phyloP scores from a whole-genome alignment of 1,140 invertebrate genomes.

The Cyphomyrmex costatus region DNA sequence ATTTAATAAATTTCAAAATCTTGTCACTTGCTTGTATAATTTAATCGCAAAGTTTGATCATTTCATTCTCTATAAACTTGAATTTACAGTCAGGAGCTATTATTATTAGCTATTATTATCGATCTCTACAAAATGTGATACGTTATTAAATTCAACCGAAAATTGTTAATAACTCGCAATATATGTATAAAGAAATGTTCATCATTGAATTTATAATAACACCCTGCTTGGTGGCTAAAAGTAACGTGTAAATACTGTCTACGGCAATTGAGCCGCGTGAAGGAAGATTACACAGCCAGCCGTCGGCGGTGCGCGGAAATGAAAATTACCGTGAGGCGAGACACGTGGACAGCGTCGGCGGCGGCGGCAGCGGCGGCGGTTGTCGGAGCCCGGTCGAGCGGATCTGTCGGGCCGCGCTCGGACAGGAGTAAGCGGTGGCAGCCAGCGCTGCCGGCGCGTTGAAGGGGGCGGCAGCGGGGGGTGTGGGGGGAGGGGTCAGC shows the following conservation, averaged over 20 bases:
- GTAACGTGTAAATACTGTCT: slow-evolving; percentile 52
- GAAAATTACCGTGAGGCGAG: slow-evolving; percentile 85
- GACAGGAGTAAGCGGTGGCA: slow-evolving; percentile 74
- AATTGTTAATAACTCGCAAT: not conserved
- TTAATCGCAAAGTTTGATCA: not conserved
- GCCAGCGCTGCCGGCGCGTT: slow-evolving; percentile 58
- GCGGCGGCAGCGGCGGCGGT: slow-evolving; percentile 76
- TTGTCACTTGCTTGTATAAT: not conserved
- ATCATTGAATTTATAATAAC: not conserved
- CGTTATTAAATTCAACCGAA: not conserved
- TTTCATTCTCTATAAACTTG: not conserved
- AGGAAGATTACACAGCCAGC: slow-evolving; percentile 49
- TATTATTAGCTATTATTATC: not conserved
- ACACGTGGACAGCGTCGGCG: slow-evolving; percentile 84
- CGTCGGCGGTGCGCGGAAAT: slow-evolving; percentile 84
- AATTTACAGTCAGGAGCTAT: not conserved
- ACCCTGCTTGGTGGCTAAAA: not conserved
- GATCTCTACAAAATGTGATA: not conserved
- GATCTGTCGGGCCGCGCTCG: slow-evolving; percentile 66
- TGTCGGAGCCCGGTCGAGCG: slow-evolving; percentile 63
- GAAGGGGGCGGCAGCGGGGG: slow-evolving; percentile 3
- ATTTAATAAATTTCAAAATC: not conserved
- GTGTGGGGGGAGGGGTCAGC: slow-evolving; percentile 43
- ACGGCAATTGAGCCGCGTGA: slow-evolving; percentile 40
- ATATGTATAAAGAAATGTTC: not conserved